phyloP scores from a whole-genome alignment of 2,113 vertebrate genomes.

The Esox niger region DNA sequence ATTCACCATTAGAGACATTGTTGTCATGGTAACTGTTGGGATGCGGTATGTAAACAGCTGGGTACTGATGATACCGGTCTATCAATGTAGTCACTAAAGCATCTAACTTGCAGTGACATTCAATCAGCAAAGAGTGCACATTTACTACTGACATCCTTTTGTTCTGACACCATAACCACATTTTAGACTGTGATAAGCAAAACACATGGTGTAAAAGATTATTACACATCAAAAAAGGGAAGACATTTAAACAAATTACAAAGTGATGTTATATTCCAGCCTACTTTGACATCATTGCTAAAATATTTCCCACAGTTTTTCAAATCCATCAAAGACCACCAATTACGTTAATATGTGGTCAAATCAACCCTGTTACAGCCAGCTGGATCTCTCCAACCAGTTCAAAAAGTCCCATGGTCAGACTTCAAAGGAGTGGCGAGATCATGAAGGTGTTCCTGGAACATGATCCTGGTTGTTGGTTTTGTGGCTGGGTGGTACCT shows the following conservation, averaged over 20 bases:
- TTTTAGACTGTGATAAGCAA: not conserved
- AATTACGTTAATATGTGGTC: slow-evolving; percentile 15
- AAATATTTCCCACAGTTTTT: slow-evolving; percentile 15
- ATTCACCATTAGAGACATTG: not conserved
- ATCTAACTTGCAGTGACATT: not conserved
- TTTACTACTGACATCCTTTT: not conserved
- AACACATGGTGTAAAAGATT: slow-evolving; percentile 9
- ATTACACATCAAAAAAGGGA: not conserved
- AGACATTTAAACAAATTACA: not conserved
- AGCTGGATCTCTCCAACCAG: not conserved
- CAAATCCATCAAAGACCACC: slow-evolving; percentile 15
- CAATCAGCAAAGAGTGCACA: not conserved
- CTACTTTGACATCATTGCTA: not conserved
- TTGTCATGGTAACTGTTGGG: slow-evolving; percentile 5
- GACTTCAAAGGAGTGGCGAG: not conserved
- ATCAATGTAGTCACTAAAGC: slow-evolving; percentile 4
- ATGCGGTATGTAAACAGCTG: slow-evolving; percentile 7
- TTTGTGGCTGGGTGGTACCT: slow-evolving; percentile 70
- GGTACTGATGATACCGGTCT: slow-evolving; percentile 8
- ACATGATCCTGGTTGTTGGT: slow-evolving; percentile 48
- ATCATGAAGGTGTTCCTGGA: slow-evolving; percentile 19
- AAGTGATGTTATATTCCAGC: not conserved
- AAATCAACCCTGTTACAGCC: not conserved
- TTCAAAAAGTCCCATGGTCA: not conserved
- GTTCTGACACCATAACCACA: not conserved